Evolutionary conservation across 2,888 invertebrate species (phyloP), one percentile per base, ranked within the genome.

Genomic region (Lepidonotus clava): DNA sequence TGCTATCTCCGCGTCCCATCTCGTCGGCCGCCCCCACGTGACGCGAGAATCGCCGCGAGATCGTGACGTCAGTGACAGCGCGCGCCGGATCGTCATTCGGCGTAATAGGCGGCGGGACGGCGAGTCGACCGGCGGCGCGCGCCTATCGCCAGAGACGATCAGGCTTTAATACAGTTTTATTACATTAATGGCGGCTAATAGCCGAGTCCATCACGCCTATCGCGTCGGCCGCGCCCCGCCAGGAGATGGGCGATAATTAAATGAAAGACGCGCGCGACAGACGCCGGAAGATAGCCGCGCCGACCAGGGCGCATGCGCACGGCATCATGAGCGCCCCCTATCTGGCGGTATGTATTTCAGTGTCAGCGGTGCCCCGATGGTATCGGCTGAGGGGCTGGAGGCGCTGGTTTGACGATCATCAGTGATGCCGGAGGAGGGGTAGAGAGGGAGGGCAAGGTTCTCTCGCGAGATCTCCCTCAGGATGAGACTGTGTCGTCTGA

Each of bases 171-270:
- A 71, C 71, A 71, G 71, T 71, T 71, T 71, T 71, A 71, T 71
- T 71, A 71, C 71, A 24, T 18, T 71, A 71, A 71, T 71, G 71
- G 71, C 71, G 71, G 5, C 71, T 71, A 71, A 71, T 71, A n/a
- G 71, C 36, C 21, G 71, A 34, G 71, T 71, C 71, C 71, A 34
- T 71, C 71, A 71, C 71, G 71, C 8, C 71, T 38, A 36, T 36
- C 38, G 36, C 36, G n/a, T n/a, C n/a, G n/a, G n/a, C n/a, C 71
- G 36, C 24, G 14, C 28, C 71, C 71, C 36, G n/a, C n/a, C n/a
- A n/a, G 18, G 71, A 71, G 71, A 71, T 71, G 71, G 71, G 71
- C 71, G 71, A 71, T 71, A 71, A 71, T 71, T 71, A 71, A 71
- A 71, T 71, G 71, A 71, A 71, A 71, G 71, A 71, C 71, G 71